Evolutionary conservation across 2,113 vertebrate genomes (phyloP), one percentile per base, ranked within the genome.

Genomic region (Mungos mungo): DNA sequence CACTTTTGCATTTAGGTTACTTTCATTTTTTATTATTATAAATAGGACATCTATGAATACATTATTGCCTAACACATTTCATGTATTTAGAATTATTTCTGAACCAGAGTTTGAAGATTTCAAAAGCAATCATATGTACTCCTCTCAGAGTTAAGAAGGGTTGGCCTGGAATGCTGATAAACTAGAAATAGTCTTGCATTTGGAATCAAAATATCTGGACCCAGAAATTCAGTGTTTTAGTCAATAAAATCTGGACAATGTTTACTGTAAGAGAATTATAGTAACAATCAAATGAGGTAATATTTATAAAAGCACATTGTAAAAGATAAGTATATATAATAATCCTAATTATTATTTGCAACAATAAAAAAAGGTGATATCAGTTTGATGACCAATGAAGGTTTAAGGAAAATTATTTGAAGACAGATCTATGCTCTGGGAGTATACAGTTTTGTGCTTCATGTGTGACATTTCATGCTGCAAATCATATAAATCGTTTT

Each of bases 401-500:
- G 3, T 9, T 68, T 72, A 93, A 23, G 21, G 79, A 66, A n/a
- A 83, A 87, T 72, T 92, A 79, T 65, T 76, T 93, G 47, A 65
- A 95, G 27, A 88, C 16, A 93, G 79, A 76, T 88, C 52, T 81
- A 14, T 54, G 19, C 35, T 52, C 15, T 66, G 3, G 87, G 15
- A 86, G 5, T 71, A 38, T 21, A 65, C 2, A 50, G 4, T 87
- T 86, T 83, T 95, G 2, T 90, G 38, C 18, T 93, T 74, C 21
- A 47, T 68, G 13, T 74, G 18, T 95, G 76, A 96, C 96, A 81
- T 52, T 91, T 89, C 93, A 77, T 82, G 14, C 25, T 93, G 6
- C 1, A 83, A 76, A 93, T 25, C 41, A 7, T 92, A 2, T 72
- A 69, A 54, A n/a, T 45, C 79, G 4, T 77, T 66, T 96, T 87